Conservation (phyloP, 2,113 vertebrate genomes). For the Entosphenus tridentatus region DNA sequence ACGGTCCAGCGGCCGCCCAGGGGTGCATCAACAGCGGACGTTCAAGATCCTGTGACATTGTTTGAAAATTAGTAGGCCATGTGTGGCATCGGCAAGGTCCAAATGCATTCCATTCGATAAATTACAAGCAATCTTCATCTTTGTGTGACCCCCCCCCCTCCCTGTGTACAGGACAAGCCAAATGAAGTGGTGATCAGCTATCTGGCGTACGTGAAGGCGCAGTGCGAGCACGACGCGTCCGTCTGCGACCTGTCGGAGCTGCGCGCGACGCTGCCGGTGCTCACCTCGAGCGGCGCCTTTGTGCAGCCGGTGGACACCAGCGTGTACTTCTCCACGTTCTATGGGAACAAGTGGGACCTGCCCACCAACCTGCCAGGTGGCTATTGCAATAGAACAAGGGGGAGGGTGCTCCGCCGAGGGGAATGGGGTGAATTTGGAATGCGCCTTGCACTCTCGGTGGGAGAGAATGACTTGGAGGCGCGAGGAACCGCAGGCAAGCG, state of each 20-base stretch:
- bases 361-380: slow-evolving; percentile 23
- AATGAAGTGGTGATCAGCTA: slow-evolving; percentile 26
- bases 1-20: too few relatives aligned
- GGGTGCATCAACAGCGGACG: too few relatives aligned
- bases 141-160: not conserved
- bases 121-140: not conserved
- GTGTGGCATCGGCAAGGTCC: not conserved
- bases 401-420: too few relatives aligned
- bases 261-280: slow-evolving; percentile 19
- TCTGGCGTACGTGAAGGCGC: slow-evolving; percentile 32
- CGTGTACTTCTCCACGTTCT: slow-evolving; percentile 30
- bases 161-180: slow-evolving; percentile 19
- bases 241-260: slow-evolving; percentile 14
- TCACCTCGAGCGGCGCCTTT: slow-evolving; percentile 26
- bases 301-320: slow-evolving; percentile 16
- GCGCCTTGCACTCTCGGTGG: too few relatives aligned
- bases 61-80: not conserved
- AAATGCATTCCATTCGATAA: not conserved
- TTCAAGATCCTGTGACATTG: not conserved
- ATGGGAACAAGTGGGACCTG: slow-evolving; percentile 24
- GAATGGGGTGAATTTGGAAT: too few relatives aligned
- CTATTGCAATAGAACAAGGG: not conserved
- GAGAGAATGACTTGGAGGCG: too few relatives aligned
- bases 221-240: slow-evolving; percentile 16
- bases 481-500: too few relatives aligned